Base-by-base conservation (phyloP, 92 coral and sea anemone species). In the Zoanthus solanderi region DNA sequence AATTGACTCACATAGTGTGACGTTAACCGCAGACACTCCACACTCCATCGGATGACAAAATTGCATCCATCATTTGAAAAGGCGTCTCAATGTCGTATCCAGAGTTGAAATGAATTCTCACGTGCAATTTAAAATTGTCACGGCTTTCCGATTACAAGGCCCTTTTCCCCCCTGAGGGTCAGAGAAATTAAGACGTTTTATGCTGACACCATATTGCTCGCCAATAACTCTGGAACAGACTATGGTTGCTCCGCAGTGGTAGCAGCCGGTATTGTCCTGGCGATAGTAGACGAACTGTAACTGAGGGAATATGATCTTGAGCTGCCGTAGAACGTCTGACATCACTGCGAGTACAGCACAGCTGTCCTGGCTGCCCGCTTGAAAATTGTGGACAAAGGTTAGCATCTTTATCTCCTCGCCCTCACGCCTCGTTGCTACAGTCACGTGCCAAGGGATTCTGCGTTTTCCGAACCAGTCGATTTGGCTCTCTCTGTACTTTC, bases 21-120 rank as follows among this genome's bases (percentile, higher is more conserved):
- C 88, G 89, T 81, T 83, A 85, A 87, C 93, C 63, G 85, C 91
- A 75, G 93, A 91, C 53, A 91, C 90, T 88, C 91, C 93, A 87
- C 90, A 91, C 90, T 88, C 91, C 93, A 87, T 87, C 88, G 42
- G 89, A 87, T 76, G 91, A 91, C 73, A 91, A 91, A 74, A 87
- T 91, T 57, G 93, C 93, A 73, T 91, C 91, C 65, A 76, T 87
- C 93, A 83, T 87, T 71, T 91, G 93, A 67, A 69, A 88, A 81
- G 93, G 75, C 53, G 91, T 91, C 91, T 91, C 87, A 84, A 91
- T 91, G 77, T 91, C 79, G 77, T 84, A 72, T 28, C 92, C 87
- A 48, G 91, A 44, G 83, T 88, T 88, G 71, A 91, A 72, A 78
- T 91, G 74, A 31, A 79, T 82, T 37, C 52, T 78, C 94, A 91